These are phyloP conservation scores for Patiria pectinifera DNA, from an alignment of 53 echinoderm and acorn worm species.

Conservation along the genomic window DNA sequence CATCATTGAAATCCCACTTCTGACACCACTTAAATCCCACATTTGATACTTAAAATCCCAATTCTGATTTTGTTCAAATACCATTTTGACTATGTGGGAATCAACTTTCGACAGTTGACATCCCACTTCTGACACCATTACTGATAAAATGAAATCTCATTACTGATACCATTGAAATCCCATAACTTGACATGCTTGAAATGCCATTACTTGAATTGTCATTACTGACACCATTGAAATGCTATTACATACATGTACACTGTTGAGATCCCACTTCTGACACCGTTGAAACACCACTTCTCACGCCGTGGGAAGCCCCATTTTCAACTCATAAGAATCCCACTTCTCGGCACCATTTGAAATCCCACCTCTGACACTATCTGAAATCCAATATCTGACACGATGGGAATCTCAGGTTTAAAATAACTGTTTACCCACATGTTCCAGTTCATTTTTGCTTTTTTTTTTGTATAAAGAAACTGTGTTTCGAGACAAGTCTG, in stretches of 20 bases:
- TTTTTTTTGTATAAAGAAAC: slow-evolving; percentile 66
- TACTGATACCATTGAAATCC: too few species aligned
- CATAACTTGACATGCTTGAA: too few species aligned
- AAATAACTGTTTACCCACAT: neutral
- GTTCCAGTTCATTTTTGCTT: neutral
- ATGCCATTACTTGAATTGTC: neutral
- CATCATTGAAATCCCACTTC: neutral
- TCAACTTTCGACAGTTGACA: too few species aligned
- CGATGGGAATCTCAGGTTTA: neutral
- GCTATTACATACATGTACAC: neutral
- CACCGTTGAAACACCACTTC: neutral
- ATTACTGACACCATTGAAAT: neutral
- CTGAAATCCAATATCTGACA: neutral
- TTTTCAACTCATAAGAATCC: neutral
- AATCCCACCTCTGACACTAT: neutral
- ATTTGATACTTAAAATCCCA: too few species aligned
- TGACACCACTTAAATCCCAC: neutral
- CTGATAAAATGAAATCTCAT: too few species aligned
- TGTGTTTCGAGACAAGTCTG: slow-evolving; percentile 89
- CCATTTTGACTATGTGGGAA: too few species aligned
- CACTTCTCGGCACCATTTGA: neutral
- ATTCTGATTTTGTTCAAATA: too few species aligned
- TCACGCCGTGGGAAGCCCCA: neutral
- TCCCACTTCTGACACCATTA: too few species aligned
- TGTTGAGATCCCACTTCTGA: neutral